phyloP scores from a whole-genome alignment of 2,113 vertebrate genomes.

The Picathartes gymnocephalus region DNA sequence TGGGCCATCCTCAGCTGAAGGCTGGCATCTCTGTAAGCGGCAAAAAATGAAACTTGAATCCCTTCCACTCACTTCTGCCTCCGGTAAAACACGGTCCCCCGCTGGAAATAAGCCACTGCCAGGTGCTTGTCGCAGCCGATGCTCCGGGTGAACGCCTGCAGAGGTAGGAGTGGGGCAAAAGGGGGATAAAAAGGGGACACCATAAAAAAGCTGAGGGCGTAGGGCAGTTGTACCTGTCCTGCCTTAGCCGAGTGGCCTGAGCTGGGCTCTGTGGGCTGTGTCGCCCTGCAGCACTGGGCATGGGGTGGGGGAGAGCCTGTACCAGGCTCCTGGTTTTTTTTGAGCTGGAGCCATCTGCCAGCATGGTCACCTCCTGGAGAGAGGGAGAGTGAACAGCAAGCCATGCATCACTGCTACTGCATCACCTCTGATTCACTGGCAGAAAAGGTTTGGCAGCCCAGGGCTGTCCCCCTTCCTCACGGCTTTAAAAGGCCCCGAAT shows the following conservation, averaged over 20 bases:
- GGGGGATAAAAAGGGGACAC: not conserved
- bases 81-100: conserved; percentile 80
- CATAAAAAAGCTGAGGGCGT: fast-evolving
- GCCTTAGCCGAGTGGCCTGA: not conserved
- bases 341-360: not conserved
- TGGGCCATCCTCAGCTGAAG: not conserved
- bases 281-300: not conserved
- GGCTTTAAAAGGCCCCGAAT: not conserved
- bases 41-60: not conserved
- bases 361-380: not conserved
- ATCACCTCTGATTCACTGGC: not conserved
- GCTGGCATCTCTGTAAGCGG: fast-evolving
- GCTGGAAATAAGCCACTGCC: conserved; percentile 94
- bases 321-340: not conserved
- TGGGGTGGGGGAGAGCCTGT: not conserved
- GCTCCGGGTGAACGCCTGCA: conserved; percentile 87
- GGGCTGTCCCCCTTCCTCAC: not conserved
- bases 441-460: not conserved
- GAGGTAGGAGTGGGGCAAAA: not conserved
- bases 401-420: not conserved
- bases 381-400: not conserved
- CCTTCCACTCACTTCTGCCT: conserved; percentile 78
- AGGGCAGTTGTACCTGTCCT: not conserved
- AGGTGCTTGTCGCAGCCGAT: conserved; percentile 88
- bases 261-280: not conserved